phyloP scores from a whole-genome alignment of 1,140 invertebrate genomes.

The Drosophila pseudoobscura region DNA sequence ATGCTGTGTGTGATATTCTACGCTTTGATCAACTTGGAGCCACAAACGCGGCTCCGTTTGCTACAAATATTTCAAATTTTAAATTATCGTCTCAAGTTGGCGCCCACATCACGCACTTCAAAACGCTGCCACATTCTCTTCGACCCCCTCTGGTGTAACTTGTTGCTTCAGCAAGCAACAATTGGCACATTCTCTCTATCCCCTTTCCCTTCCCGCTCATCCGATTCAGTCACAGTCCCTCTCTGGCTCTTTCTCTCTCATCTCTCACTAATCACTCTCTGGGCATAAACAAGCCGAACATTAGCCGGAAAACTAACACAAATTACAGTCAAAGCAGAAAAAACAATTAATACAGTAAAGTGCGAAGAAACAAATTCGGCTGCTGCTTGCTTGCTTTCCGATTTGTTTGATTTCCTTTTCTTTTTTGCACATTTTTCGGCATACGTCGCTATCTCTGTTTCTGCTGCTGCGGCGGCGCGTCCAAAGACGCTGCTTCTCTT shows the following conservation, averaged over 20 bases:
- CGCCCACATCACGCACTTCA: conserved; percentile 44
- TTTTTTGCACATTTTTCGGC: conserved; percentile 75
- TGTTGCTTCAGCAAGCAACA: conserved; percentile 72
- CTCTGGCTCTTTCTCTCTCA: conserved; percentile 10
- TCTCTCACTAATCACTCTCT: conserved; percentile 5
- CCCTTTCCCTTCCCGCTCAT: conserved; percentile 10
- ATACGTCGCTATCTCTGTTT: conserved; percentile 23
- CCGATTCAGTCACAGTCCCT: neutral
- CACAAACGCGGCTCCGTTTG: conserved; percentile 45
- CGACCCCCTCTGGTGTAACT: conserved; percentile 29
- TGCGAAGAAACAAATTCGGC: conserved; percentile 60
- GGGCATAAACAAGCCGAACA: conserved; percentile 50
- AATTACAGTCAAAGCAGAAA: conserved; percentile 56
- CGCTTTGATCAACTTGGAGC: conserved; percentile 59
- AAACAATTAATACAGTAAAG: conserved; percentile 55
- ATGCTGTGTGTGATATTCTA: conserved; percentile 43
- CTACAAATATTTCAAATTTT: conserved; percentile 48
- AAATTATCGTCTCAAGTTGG: conserved; percentile 60
- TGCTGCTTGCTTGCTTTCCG: conserved; percentile 47
- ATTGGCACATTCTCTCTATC: conserved; percentile 44
- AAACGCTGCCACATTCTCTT: neutral
- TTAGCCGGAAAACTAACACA: conserved; percentile 54
- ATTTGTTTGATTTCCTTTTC: conserved; percentile 60
- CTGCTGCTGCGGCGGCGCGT: conserved; percentile 43
- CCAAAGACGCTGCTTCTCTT: conserved; percentile 72